Base-by-base conservation (phyloP, 2,797 vertebrate species). In the Acipenser oxyrinchus region DNA sequence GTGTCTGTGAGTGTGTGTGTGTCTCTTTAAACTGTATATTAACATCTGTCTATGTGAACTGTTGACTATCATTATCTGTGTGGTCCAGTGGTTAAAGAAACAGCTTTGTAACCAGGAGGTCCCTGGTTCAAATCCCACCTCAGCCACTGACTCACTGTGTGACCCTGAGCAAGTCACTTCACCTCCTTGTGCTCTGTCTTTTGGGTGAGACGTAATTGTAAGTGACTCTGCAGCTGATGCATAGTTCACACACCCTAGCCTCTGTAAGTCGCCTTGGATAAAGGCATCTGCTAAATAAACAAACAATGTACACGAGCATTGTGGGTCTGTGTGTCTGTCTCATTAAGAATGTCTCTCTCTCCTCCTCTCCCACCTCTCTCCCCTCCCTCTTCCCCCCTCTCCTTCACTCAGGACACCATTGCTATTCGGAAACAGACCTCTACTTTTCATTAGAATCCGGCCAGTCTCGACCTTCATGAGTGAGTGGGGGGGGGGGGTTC, bases 381-480 rank as follows among this genome's bases (percentile, higher is more conserved):
- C 69, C 53, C 52, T 48, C 23, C 66, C 10, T 50, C 51, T 61
- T 8, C 49, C 6, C 9, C 66, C 15, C 10, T 61, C 13, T 49
- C n/a, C 62, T 70, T 51, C 52, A 23, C 23, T 66, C 76, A 96
- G 94, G 94, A 96, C 79, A 95, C 94, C 0, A 94, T 95, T 79
- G 93, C 94, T 66, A 93, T 95, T 71, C 94, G 93, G 78, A 93
- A 94, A 78, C 87, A 88, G 69, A 91, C 85, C 75, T 89, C 92
- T 73, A n/a, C n/a, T n/a, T n/a, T n/a, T n/a, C n/a, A n/a, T n/a
- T 61, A 88, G 93, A 76, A 95, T 95, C 63, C 90, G 94, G n/a
- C 94, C 94, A 0, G 93, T 92, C 51, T 96, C 94, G 64, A 93
- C 92, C 74, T 91, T 93, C 83, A 89, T 91, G 70, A 92, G 94